Evolutionary conservation across 2,113 vertebrate species (phyloP).

Genomic region (Cichladusa arquata): DNA sequence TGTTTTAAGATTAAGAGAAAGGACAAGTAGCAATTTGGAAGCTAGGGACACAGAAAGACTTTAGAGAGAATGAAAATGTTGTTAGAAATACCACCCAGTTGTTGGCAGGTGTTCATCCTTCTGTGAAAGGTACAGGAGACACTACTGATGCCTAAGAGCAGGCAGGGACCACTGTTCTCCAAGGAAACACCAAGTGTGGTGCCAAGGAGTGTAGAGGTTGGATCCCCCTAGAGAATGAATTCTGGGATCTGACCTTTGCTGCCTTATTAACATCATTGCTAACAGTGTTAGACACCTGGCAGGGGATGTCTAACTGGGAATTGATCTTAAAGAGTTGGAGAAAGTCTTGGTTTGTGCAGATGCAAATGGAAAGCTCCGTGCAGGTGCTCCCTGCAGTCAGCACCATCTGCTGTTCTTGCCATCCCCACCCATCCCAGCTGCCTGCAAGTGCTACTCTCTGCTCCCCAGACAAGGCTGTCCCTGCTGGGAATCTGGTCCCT

Average conservation of each 20-base stretch:
- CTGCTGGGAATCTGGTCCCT: neutral
- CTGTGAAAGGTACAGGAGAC: neutral
- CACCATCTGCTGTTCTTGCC: neutral
- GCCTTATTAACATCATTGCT: neutral
- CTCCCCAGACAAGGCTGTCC: neutral
- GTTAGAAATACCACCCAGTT: neutral
- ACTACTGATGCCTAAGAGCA: neutral
- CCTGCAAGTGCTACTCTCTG: neutral
- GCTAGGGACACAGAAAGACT: neutral
- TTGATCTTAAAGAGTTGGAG: neutral
- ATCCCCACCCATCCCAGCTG: fast-evolving
- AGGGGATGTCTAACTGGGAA: neutral
- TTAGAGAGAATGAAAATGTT: neutral
- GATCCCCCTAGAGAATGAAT: neutral
- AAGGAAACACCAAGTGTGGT: neutral
- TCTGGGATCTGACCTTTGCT: neutral
- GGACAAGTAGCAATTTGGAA: neutral
- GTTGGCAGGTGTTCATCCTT: neutral
- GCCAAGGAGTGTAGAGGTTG: neutral
- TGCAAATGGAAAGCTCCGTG: neutral
- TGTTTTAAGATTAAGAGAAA: neutral
- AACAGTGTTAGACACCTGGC: neutral
- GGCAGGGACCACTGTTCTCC: neutral
- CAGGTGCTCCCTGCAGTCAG: neutral
- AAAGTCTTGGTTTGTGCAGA: neutral